Evolutionary conservation across 1,140 invertebrate genomes (phyloP).

Genomic region (Musca domestica): DNA sequence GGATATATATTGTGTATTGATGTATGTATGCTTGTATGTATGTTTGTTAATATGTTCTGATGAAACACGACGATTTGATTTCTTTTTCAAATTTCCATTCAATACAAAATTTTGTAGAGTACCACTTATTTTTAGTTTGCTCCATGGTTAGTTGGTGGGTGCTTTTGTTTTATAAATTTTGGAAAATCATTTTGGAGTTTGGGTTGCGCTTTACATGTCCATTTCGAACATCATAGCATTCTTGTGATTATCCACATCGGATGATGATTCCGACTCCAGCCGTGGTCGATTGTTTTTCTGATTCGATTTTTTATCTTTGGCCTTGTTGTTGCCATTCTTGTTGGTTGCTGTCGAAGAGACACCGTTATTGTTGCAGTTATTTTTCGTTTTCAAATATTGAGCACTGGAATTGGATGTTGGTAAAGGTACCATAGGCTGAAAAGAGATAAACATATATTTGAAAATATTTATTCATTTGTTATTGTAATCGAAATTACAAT

Average conservation of each 20-base stretch:
- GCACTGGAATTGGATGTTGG: neutral
- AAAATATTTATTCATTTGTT: no score
- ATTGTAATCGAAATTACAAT: no score
- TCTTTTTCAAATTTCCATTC: no score
- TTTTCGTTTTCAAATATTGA: slow-evolving; percentile 19
- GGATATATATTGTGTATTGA: no score
- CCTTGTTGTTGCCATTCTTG: neutral
- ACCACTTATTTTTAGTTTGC: no score
- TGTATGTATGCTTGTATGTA: no score
- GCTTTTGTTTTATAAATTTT: no score
- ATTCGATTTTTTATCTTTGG: slow-evolving; percentile 11
- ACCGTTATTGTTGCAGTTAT: neutral
- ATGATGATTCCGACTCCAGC: slow-evolving; percentile 27
- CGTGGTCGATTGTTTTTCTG: neutral
- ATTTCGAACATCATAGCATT: slow-evolving; percentile 49
- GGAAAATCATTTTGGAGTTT: neutral
- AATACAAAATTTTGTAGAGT: no score
- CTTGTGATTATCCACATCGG: slow-evolving; percentile 32
- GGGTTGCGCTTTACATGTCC: slow-evolving; percentile 31
- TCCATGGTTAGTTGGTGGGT: no score
- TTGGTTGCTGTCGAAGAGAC: neutral
- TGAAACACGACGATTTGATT: no score
- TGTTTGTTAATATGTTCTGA: no score
- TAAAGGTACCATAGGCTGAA: slow-evolving; percentile 14
- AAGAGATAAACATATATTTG: no score